Evolutionary conservation across 2,888 invertebrate species (phyloP).

Genomic region (Smittia sp.): DNA sequence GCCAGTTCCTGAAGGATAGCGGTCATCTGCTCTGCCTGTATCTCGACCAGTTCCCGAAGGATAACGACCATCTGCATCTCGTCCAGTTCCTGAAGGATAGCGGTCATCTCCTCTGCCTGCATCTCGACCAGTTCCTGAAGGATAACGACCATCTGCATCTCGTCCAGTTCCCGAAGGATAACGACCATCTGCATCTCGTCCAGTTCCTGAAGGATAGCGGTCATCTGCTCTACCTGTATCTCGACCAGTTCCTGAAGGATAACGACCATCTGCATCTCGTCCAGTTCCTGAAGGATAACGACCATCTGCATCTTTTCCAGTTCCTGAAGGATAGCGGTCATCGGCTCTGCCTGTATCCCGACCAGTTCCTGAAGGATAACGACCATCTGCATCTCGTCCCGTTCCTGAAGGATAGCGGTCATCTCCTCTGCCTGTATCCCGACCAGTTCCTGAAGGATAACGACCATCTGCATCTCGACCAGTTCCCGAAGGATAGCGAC

Average conservation of each 20-base stretch:
- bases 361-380: neutral
- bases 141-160: slow-evolving; percentile 3
- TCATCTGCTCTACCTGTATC: neutral
- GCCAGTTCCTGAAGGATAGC: neutral
- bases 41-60: slow-evolving; percentile 4
- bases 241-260: neutral
- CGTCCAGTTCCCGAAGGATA: slow-evolving; percentile 17
- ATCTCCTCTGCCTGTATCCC: neutral
- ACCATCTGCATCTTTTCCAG: neutral
- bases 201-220: neutral
- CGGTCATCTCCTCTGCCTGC: neutral
- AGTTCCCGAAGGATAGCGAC: neutral
- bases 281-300: neutral
- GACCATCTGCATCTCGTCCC: neutral
- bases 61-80: neutral
- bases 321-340: neutral
- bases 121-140: neutral
- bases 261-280: neutral
- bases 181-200: neutral
- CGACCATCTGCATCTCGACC: neutral
- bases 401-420: neutral
- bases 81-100: neutral
- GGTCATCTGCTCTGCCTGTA: slow-evolving; percentile 41
- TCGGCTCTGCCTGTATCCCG: neutral
- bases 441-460: neutral